phyloP scores from a whole-genome alignment of 2,113 vertebrate species.

The Ochotona princeps region DNA sequence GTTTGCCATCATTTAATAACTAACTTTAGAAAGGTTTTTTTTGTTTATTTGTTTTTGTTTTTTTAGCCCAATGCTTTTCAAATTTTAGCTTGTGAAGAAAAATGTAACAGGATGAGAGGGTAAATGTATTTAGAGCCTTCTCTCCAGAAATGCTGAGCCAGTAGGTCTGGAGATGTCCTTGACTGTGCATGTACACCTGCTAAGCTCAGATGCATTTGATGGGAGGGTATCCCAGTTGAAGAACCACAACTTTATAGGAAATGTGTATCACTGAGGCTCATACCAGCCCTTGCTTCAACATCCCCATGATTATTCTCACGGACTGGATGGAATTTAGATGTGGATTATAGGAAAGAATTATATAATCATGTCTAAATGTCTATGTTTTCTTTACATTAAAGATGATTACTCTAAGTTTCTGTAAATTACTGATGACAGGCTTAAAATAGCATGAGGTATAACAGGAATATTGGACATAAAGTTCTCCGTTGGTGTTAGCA shows the following conservation, averaged over 20 bases:
- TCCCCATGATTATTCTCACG: rapidly evolving
- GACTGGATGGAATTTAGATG: no score
- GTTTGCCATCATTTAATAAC: neutral
- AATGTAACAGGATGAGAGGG: neutral
- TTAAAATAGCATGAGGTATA: neutral
- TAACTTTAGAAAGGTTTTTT: neutral
- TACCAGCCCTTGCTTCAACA: rapidly evolving
- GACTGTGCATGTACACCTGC: neutral
- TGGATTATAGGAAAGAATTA: neutral
- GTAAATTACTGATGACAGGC: neutral
- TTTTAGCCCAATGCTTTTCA: neutral
- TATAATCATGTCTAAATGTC: neutral
- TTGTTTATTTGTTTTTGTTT: neutral
- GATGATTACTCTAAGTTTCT: neutral
- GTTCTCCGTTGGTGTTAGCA: neutral
- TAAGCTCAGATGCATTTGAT: neutral
- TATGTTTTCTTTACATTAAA: neutral
- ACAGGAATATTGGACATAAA: neutral
- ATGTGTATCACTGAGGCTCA: neutral
- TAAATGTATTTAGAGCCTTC: neutral
- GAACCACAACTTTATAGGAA: neutral
- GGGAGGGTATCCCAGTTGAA: neutral
- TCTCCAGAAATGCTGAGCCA: neutral
- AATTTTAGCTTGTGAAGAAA: neutral
- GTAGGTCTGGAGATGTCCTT: neutral